phyloP scores from a whole-genome alignment of 2,113 vertebrate genomes.

The Pampusana beccarii region DNA sequence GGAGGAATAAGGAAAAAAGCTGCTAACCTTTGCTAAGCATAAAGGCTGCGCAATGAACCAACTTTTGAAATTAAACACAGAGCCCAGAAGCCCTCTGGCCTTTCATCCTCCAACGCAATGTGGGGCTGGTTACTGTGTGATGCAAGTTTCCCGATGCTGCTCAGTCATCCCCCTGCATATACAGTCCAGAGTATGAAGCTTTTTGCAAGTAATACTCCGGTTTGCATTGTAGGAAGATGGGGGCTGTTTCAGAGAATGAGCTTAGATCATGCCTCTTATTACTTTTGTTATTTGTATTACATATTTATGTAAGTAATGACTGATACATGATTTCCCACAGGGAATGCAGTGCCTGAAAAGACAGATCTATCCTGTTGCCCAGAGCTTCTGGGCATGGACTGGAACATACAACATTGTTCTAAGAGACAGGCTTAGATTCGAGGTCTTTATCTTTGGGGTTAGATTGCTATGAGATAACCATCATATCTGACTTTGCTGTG shows the following conservation, averaged over 20 bases:
- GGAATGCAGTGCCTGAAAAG: background rate
- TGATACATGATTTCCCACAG: background rate
- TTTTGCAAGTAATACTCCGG: background rate
- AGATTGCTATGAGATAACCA: background rate
- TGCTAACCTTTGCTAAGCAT: background rate
- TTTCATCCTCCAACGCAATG: background rate
- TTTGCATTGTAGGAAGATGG: background rate
- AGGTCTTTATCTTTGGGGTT: background rate
- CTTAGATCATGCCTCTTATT: background rate
- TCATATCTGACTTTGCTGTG: background rate
- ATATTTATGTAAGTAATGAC: background rate
- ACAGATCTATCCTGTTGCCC: background rate
- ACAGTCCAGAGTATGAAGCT: background rate
- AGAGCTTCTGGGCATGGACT: background rate
- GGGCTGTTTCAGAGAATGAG: background rate
- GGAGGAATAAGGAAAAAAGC: constrained; percentile 7
- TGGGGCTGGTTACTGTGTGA: background rate
- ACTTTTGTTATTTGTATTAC: background rate
- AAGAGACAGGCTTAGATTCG: background rate
- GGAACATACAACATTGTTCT: background rate
- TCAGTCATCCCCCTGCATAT: background rate
- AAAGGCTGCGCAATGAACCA: background rate
- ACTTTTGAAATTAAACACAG: background rate
- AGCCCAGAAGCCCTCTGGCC: background rate
- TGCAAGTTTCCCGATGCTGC: background rate